Conservation (phyloP, 2,888 invertebrate species). For the Parnassius orleans region DNA sequence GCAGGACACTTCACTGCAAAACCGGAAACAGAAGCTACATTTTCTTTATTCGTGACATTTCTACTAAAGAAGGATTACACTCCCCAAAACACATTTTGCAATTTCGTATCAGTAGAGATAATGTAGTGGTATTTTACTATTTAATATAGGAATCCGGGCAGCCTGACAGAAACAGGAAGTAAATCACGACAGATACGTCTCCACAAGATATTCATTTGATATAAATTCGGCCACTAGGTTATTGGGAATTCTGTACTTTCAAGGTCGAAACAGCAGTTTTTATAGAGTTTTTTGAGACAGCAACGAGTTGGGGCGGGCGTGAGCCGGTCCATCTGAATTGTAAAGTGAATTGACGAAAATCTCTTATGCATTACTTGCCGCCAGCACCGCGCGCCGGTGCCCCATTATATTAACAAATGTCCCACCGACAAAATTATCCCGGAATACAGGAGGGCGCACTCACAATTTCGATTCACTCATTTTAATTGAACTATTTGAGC, state of each 20-base stretch:
- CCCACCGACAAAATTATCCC: neutral
- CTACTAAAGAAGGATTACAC: no score
- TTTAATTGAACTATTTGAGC: no score
- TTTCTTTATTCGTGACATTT: no score
- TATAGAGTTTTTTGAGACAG: slow-evolving; percentile 3
- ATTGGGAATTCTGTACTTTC: slow-evolving; percentile 46
- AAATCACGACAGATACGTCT: no score
- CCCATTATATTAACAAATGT: slow-evolving; percentile 18
- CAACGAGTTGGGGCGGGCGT: slow-evolving; percentile 36
- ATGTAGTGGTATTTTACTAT: no score
- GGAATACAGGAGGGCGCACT: neutral
- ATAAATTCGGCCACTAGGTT: slow-evolving; percentile 60
- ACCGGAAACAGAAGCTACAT: no score
- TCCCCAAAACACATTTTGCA: no score
- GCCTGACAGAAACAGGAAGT: no score
- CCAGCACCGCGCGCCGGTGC: slow-evolving; percentile 1
- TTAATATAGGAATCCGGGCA: no score
- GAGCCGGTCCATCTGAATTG: slow-evolving; percentile 58
- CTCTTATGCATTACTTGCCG: slow-evolving; percentile 52
- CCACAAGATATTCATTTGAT: neutral
- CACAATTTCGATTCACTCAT: neutral
- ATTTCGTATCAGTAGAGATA: no score
- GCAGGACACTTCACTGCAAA: no score
- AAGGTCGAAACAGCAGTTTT: slow-evolving; percentile 39
- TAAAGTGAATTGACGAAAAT: slow-evolving; percentile 62